Percentiles rank a stretch among this genome's conserved stretches.
These are phyloP conservation scores for Glaucidium brasilianum DNA, from an alignment of 2,113 vertebrate genomes.

Conservation along the genomic window DNA sequence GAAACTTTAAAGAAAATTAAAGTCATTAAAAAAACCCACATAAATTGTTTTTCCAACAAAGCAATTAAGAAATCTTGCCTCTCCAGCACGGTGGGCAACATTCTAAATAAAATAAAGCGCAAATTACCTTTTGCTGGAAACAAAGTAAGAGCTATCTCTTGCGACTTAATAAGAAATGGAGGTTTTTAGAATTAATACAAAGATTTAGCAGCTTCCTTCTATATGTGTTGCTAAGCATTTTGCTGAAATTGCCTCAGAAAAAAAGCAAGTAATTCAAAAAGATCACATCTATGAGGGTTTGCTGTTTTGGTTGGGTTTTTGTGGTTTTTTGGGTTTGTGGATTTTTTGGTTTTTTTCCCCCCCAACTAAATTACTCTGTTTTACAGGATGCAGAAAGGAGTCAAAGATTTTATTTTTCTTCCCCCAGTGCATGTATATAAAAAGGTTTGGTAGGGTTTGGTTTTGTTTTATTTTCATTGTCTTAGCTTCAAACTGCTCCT, in stretches of 20 bases:
- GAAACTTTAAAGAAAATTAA: constrained; percentile 76
- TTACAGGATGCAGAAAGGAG: neutral
- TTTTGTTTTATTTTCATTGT: constrained; percentile 20
- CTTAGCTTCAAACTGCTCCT: neutral
- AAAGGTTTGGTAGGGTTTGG: neutral
- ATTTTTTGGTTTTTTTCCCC: neutral
- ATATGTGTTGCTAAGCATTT: constrained; percentile 47
- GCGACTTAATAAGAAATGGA: constrained; percentile 63
- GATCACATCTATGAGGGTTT: neutral
- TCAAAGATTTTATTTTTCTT: neutral
- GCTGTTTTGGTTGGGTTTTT: neutral
- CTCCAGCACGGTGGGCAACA: constrained; percentile 49
- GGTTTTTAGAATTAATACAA: constrained; percentile 57
- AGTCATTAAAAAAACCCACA: constrained; percentile 65
- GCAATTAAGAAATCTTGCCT: constrained; percentile 66
- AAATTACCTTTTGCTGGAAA: constrained; percentile 69
- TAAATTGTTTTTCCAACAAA: constrained; percentile 70
- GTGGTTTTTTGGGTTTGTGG: no score
- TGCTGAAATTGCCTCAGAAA: constrained; percentile 1
- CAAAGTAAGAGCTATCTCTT: constrained; percentile 58
- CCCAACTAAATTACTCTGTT: neutral
- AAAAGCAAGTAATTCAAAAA: constrained; percentile 36
- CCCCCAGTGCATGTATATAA: neutral
- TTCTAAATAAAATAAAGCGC: constrained; percentile 57
- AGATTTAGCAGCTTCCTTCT: constrained; percentile 29